A percentile compares a stretch with the other conserved stretches of the same genome.
Evolutionary conservation across 2,113 vertebrate species (phyloP).

Genomic region (Etia nguti): DNA sequence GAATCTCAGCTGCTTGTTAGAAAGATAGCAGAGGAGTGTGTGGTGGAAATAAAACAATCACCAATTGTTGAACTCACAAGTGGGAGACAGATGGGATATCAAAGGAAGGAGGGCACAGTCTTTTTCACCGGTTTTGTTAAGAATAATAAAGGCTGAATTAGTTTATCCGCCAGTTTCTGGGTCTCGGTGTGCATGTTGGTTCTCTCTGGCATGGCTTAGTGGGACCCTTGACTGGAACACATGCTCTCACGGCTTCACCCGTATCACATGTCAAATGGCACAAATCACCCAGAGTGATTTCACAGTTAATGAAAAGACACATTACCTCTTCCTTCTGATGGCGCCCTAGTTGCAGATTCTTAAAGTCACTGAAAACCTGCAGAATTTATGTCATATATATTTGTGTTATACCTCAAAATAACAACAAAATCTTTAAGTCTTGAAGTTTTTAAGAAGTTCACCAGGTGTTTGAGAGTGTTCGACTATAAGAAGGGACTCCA

Average conservation of each 20-base stretch:
- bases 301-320: not conserved
- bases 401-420: not conserved
- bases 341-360: not conserved
- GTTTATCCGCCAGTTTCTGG: not conserved
- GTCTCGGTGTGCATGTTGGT: not conserved
- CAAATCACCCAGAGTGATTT: not conserved
- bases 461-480: not conserved
- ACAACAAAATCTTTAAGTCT: not conserved
- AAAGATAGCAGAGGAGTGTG: conserved; percentile 16
- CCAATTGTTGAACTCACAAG: not conserved
- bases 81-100: not conserved
- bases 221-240: not conserved
- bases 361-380: not conserved
- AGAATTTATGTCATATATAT: not conserved
- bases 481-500: not conserved
- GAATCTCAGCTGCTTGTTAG: conserved; percentile 12
- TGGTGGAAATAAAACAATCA: conserved; percentile 22
- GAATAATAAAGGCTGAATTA: not conserved
- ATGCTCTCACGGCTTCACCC: not conserved
- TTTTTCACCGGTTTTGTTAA: not conserved
- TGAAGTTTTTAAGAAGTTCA: not conserved
- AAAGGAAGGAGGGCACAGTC: not conserved
- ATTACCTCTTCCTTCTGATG: not conserved
- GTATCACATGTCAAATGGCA: not conserved
- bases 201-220: not conserved